Percentiles rank a stretch among this genome's conserved stretches.
Conservation (phyloP, 1,140 invertebrate genomes). For the Drosophila pseudoananassae region DNA sequence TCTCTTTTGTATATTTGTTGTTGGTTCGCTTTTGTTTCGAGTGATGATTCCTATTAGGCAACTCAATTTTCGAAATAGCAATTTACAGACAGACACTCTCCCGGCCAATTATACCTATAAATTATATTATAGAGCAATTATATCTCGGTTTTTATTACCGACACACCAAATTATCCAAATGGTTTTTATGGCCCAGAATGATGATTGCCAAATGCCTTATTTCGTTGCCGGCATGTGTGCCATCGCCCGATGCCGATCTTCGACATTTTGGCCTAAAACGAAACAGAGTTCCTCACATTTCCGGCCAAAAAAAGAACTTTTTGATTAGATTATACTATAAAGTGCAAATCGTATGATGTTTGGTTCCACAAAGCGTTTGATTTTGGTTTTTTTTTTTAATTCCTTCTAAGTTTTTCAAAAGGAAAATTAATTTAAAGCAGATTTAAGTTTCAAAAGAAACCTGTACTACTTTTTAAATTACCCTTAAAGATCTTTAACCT, state of each 20-base stretch:
- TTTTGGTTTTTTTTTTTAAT: too few species aligned
- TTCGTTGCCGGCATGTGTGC: conserved; percentile 3
- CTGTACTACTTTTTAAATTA: too few species aligned
- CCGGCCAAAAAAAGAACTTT: background rate
- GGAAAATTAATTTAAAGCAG: too few species aligned
- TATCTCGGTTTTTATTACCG: conserved; percentile 32
- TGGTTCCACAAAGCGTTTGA: too few species aligned
- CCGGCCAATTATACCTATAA: conserved; percentile 34
- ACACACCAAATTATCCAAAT: conserved; percentile 45
- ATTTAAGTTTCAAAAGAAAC: too few species aligned
- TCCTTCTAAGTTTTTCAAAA: too few species aligned
- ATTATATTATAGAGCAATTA: conserved; percentile 41
- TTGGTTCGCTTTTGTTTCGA: background rate
- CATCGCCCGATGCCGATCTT: conserved; percentile 5
- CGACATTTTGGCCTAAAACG: background rate
- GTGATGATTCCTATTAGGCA: conserved; percentile 21
- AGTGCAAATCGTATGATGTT: background rate
- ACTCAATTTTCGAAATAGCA: conserved; percentile 39
- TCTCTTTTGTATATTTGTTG: background rate
- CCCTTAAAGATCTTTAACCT: too few species aligned
- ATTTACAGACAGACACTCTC: conserved; percentile 11
- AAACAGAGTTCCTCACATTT: conserved; percentile 3
- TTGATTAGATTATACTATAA: conserved; percentile 1
- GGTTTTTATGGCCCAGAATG: conserved; percentile 38
- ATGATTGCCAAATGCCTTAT: conserved; percentile 43